A percentile compares a stretch with the other conserved stretches of the same genome.
Conservation (phyloP, 2,888 invertebrate species). For the Rutpela maculata region DNA sequence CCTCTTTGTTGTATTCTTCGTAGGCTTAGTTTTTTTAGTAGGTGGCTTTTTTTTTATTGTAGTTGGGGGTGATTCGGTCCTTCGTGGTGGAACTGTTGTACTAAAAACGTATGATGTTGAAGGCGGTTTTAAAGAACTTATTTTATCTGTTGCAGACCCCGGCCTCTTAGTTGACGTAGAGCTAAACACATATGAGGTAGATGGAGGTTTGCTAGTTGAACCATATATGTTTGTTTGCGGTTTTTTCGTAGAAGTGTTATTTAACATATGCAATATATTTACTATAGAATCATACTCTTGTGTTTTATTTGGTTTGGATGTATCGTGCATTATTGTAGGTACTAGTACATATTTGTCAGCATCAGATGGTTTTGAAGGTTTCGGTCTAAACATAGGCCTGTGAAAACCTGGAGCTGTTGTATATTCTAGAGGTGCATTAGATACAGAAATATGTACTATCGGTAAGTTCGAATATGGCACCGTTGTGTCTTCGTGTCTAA, state of each 20-base stretch:
- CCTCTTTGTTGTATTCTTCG: slow-evolving; percentile 49
- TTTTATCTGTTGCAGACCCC: neutral
- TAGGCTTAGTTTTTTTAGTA: slow-evolving; percentile 49
- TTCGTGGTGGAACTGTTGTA: slow-evolving; percentile 70
- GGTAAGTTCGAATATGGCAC: slow-evolving; percentile 66
- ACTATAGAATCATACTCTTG: slow-evolving; percentile 77
- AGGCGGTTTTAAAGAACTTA: slow-evolving; percentile 67
- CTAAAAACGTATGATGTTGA: slow-evolving; percentile 74
- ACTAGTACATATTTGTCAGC: slow-evolving; percentile 77
- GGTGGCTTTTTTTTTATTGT: slow-evolving; percentile 75
- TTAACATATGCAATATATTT: slow-evolving; percentile 81
- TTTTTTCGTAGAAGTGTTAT: slow-evolving; percentile 70
- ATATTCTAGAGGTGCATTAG: slow-evolving; percentile 68
- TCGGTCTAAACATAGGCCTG: slow-evolving; percentile 75
- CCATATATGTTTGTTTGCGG: slow-evolving; percentile 72
- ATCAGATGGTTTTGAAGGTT: slow-evolving; percentile 66
- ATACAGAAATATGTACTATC: slow-evolving; percentile 68
- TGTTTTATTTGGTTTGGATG: slow-evolving; percentile 67
- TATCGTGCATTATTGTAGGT: slow-evolving; percentile 75
- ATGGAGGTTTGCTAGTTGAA: slow-evolving; percentile 69
- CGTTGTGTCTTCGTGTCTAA: slow-evolving; percentile 57
- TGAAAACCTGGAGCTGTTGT: slow-evolving; percentile 66
- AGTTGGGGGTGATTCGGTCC: slow-evolving; percentile 56
- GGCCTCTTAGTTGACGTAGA: slow-evolving; percentile 64
- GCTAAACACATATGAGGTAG: slow-evolving; percentile 73